Evolutionary conservation across 2,888 invertebrate species (phyloP).

Genomic region (Allolobophora icterica): DNA sequence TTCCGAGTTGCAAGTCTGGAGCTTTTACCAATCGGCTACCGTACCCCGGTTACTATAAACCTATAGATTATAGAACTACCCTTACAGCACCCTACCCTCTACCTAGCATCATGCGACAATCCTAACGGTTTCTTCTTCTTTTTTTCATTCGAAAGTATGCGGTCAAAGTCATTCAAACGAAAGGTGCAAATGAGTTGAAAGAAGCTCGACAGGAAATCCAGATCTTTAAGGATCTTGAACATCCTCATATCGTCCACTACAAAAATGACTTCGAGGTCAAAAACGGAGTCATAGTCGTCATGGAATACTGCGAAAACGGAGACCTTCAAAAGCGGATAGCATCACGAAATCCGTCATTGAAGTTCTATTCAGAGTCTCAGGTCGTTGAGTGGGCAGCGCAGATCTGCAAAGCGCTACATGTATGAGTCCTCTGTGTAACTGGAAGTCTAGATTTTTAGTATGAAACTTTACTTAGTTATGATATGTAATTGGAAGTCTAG

Average conservation of each 20-base stretch:
- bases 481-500: too few relatives aligned
- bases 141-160: neutral
- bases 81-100: too few relatives aligned
- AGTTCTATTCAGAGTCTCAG: neutral
- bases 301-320: neutral
- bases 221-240: neutral
- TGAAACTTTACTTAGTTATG: too few relatives aligned
- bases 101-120: too few relatives aligned
- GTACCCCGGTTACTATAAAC: too few relatives aligned
- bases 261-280: neutral
- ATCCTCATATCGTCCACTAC: slow-evolving; percentile 6
- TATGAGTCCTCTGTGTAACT: too few relatives aligned
- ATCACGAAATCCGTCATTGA: neutral
- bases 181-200: neutral
- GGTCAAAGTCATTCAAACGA: neutral
- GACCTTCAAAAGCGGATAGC: neutral
- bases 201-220: neutral
- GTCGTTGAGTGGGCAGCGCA: neutral
- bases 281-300: neutral
- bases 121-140: too few relatives aligned
- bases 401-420: slow-evolving; percentile 14
- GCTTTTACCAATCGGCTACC: too few relatives aligned
- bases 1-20: too few relatives aligned
- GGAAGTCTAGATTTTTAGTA: too few relatives aligned
- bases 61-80: too few relatives aligned